Evolutionary conservation across 2,797 vertebrate genomes (phyloP).

Genomic region (Gymnothorax javanicus): DNA sequence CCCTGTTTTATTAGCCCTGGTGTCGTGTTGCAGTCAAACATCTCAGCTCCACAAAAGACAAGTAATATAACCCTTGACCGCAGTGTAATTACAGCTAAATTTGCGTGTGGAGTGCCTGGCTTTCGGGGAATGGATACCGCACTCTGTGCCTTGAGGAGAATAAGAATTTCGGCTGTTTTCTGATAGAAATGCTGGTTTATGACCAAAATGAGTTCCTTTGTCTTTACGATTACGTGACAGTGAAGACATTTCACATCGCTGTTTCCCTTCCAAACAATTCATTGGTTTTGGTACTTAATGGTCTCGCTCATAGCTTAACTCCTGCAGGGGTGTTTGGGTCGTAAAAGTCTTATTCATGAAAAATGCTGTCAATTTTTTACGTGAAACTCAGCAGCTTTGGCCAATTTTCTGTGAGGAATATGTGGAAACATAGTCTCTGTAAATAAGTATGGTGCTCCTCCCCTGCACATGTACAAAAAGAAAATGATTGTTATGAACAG

Average conservation of each 20-base stretch:
- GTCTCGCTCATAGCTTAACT: not conserved
- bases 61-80: not conserved
- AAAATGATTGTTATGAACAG: too few species aligned
- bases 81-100: not conserved
- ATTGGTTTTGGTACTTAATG: not conserved
- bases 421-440: too few species aligned
- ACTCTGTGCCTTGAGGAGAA: not conserved
- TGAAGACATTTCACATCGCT: not conserved
- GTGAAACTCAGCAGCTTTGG: too few species aligned
- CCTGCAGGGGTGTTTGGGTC: too few species aligned
- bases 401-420: too few species aligned
- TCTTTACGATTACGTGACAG: not conserved
- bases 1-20: not conserved
- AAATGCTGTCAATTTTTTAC: too few species aligned
- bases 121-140: not conserved
- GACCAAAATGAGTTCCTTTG: not conserved
- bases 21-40: not conserved
- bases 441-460: too few species aligned
- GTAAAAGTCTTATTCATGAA: too few species aligned
- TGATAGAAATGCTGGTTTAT: not conserved
- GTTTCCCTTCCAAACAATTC: not conserved
- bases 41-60: slow-evolving; percentile 3
- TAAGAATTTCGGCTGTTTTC: not conserved
- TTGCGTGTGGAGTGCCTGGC: not conserved
- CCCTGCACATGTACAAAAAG: too few species aligned